A percentile compares a stretch with the other conserved stretches of the same genome.
phyloP scores from a whole-genome alignment of 35 echinoderm and acorn worm species.

The Diadema setosum region DNA sequence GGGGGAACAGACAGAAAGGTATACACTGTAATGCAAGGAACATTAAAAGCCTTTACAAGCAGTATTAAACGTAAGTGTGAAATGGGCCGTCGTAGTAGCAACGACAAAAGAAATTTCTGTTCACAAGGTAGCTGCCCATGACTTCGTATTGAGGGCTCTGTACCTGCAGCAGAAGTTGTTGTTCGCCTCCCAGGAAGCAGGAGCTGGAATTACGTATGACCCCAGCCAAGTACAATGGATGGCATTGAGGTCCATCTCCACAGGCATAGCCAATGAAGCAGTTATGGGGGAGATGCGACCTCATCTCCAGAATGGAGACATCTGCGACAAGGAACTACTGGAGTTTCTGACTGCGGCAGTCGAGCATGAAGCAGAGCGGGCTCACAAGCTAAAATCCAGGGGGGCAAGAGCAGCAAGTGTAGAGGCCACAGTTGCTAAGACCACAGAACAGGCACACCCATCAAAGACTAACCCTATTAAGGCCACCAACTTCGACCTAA shows the following conservation, averaged over 20 bases:
- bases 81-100: too few species aligned
- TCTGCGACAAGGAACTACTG: constrained; percentile 35
- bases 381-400: neutral
- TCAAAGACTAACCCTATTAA: neutral
- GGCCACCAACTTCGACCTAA: neutral
- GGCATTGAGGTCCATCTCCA: neutral
- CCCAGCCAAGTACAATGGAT: neutral
- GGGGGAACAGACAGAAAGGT: neutral
- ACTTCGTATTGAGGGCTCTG: constrained; percentile 17
- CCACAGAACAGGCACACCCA: neutral
- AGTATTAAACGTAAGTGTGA: too few species aligned
- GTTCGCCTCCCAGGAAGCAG: constrained; percentile 49
- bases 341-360: neutral
- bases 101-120: too few species aligned
- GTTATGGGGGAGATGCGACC: too few species aligned
- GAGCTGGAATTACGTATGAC: neutral
- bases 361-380: neutral
- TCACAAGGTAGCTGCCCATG: constrained; percentile 23
- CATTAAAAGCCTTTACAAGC: neutral
- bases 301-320: neutral
- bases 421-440: neutral
- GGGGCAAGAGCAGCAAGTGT: neutral
- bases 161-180: constrained; percentile 48
- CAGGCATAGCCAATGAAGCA: neutral
- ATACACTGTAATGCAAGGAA: neutral